phyloP scores from a whole-genome alignment of 2,797 vertebrate genomes.

The Caiman crocodilus region DNA sequence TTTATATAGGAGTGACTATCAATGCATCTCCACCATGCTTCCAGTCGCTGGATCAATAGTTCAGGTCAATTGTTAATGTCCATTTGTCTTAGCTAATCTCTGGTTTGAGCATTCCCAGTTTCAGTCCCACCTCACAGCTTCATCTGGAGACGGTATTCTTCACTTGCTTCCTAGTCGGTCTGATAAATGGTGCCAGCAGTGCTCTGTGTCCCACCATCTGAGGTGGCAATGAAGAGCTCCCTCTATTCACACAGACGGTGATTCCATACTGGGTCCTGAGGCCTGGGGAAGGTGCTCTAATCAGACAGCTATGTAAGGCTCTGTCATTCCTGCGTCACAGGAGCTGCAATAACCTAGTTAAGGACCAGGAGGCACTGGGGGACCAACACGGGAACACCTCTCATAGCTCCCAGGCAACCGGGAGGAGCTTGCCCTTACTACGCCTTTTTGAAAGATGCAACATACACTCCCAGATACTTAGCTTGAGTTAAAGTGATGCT shows the following conservation, averaged over 20 bases:
- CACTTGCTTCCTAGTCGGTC: background rate
- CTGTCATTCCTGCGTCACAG: background rate
- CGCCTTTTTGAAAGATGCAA: background rate
- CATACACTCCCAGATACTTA: background rate
- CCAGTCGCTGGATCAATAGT: background rate
- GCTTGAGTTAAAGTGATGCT: background rate
- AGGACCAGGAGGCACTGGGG: fast-evolving
- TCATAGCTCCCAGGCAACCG: background rate
- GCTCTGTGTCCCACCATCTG: background rate
- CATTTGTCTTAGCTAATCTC: background rate
- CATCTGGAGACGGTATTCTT: background rate
- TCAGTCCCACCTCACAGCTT: fast-evolving
- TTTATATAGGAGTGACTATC: no score
- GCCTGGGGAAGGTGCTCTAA: background rate
- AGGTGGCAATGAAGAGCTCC: background rate
- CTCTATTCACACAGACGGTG: background rate
- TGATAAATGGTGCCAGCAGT: background rate
- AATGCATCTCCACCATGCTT: background rate
- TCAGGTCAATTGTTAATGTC: background rate
- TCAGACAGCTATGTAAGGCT: background rate
- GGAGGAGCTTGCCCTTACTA: background rate
- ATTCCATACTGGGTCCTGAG: background rate
- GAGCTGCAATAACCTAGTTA: fast-evolving
- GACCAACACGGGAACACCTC: background rate
- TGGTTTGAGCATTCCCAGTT: background rate